Percentiles rank a stretch among this genome's conserved stretches.
These are phyloP conservation scores for crab-eating macaque (Macaca fascicularis) DNA, from an alignment of 2,113 vertebrate species.

Conservation along the genomic window DNA sequence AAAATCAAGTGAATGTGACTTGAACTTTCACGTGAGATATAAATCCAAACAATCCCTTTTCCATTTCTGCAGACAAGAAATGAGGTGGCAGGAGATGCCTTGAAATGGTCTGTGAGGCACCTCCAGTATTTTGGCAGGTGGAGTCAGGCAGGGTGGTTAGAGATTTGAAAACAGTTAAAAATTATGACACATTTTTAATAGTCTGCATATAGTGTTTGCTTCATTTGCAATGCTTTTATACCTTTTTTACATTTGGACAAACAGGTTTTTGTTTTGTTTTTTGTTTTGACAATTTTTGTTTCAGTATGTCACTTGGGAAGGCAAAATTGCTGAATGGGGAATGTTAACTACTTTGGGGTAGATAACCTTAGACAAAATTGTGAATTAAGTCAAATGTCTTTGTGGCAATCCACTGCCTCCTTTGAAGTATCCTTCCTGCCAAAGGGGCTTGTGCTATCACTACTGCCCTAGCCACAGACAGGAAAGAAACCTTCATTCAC, in stretches of 20 bases:
- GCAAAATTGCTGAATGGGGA: not conserved
- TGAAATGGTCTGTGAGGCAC: not conserved
- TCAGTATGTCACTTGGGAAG: not conserved
- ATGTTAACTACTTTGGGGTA: not conserved
- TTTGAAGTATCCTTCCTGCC: not conserved
- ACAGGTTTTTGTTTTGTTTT: not conserved
- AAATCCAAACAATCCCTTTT: not conserved
- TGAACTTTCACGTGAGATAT: constrained; percentile 33
- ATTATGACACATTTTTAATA: not conserved
- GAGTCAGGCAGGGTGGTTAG: not conserved
- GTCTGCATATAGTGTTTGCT: not conserved
- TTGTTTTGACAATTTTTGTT: constrained; percentile 26
- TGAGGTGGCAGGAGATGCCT: not conserved
- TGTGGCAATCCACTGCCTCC: not conserved
- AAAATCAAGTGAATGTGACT: constrained; percentile 32
- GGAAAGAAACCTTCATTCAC: not conserved
- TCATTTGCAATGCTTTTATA: not conserved
- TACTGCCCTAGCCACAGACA: not conserved
- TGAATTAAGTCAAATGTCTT: not conserved
- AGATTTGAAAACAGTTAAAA: constrained; percentile 7
- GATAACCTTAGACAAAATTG: not conserved
- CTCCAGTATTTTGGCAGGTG: not conserved
- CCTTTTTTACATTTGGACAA: not conserved
- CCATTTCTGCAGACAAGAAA: not conserved
- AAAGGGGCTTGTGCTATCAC: not conserved